These are phyloP conservation scores for Athalia rosae DNA, from an alignment of 2,888 invertebrate genomes.

Conservation along the genomic window DNA sequence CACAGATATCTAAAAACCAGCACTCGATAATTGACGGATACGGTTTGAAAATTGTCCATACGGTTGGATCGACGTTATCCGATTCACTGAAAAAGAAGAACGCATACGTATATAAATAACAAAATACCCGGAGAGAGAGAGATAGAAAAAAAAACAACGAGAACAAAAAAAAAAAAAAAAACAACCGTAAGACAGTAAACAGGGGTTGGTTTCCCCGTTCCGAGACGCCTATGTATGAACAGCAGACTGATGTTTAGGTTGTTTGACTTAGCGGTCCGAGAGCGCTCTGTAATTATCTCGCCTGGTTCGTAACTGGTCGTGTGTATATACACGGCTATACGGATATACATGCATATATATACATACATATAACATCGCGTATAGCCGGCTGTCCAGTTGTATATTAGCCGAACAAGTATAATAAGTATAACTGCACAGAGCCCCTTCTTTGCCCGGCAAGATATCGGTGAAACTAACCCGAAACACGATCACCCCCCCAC, in stretches of 20 bases:
- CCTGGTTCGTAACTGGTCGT: conserved; percentile 71
- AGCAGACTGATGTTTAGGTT: conserved; percentile 68
- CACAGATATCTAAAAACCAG: no score
- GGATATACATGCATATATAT: no score
- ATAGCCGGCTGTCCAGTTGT: conserved; percentile 65
- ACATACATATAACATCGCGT: no score
- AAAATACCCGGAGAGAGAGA: no score
- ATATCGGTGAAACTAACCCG: conserved; percentile 25
- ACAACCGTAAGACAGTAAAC: neutral
- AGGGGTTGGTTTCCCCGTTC: conserved; percentile 52
- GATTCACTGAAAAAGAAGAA: no score
- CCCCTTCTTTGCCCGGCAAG: neutral
- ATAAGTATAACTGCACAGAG: conserved; percentile 14
- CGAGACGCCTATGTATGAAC: conserved; percentile 59
- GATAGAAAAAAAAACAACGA: neutral
- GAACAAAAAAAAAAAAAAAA: neutral
- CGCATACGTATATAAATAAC: no score
- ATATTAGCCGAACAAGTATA: conserved; percentile 59
- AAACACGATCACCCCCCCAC: no score
- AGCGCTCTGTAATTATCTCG: conserved; percentile 73
- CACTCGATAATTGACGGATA: no score
- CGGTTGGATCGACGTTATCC: no score
- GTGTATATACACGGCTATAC: conserved; percentile 61
- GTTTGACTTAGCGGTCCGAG: conserved; percentile 71
- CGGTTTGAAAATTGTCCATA: no score